Percentiles rank a stretch among this genome's conserved stretches.
Conservation (phyloP, 2,888 invertebrate genomes). For the Abrostola triplasia region DNA sequence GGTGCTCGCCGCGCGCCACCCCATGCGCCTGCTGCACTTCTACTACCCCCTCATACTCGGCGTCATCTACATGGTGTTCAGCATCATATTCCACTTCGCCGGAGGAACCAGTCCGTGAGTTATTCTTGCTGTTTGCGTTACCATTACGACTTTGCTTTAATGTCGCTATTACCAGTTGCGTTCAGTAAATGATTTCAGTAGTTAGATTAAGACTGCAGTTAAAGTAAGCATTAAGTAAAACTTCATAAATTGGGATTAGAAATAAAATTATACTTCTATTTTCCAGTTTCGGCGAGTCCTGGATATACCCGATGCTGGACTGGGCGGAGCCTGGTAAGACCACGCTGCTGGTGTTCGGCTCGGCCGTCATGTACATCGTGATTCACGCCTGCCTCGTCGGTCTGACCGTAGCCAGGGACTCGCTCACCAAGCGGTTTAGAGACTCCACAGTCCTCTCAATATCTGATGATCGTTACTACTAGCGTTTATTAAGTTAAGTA, state of each 20-base stretch:
- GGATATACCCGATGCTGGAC: slow-evolving; percentile 93
- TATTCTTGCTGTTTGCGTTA: not conserved
- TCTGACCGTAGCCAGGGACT: slow-evolving; percentile 83
- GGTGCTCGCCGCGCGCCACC: slow-evolving; percentile 91
- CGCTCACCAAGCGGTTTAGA: slow-evolving; percentile 61
- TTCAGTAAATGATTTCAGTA: too few species aligned
- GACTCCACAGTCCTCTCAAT: slow-evolving; percentile 61
- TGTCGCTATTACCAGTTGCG: too few species aligned
- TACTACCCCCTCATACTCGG: slow-evolving; percentile 90
- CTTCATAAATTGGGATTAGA: not conserved
- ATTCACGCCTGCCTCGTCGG: slow-evolving; percentile 89
- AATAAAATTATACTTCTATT: slow-evolving; percentile 15
- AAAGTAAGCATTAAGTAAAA: not conserved
- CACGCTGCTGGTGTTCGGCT: slow-evolving; percentile 87
- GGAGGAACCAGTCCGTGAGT: slow-evolving; percentile 92
- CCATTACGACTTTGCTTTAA: too few species aligned
- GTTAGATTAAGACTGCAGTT: too few species aligned
- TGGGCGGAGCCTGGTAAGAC: slow-evolving; percentile 91
- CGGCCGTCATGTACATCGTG: slow-evolving; percentile 88
- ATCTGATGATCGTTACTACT: slow-evolving; percentile 53
- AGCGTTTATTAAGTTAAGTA: slow-evolving; percentile 2
- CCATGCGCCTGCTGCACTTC: slow-evolving; percentile 88
- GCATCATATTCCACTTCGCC: slow-evolving; percentile 90
- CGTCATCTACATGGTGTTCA: slow-evolving; percentile 90
- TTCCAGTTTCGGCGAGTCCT: slow-evolving; percentile 88